These are phyloP conservation scores for Morinoia aosen DNA, from an alignment of 2,888 invertebrate genomes.

Conservation along the genomic window DNA sequence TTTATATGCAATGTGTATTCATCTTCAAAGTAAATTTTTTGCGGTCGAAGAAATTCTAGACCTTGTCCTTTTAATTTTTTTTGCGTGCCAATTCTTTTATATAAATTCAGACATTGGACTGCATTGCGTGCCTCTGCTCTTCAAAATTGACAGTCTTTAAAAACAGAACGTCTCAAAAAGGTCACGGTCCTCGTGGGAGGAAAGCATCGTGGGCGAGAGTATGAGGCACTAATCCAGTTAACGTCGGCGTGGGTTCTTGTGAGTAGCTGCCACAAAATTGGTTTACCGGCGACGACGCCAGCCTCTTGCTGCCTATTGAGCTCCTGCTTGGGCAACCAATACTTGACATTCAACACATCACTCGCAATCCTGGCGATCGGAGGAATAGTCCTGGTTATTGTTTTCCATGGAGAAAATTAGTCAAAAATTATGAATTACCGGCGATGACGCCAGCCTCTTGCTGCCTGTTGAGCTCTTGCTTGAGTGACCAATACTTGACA, in stretches of 20 bases:
- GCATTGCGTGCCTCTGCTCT: background rate
- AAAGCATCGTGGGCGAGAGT: background rate
- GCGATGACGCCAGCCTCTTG: too few relatives aligned
- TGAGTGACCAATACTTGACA: too few relatives aligned
- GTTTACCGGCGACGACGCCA: background rate
- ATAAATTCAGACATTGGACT: background rate
- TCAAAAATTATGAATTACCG: too few relatives aligned
- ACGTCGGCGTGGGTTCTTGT: background rate
- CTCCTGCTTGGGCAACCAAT: background rate
- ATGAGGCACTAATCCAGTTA: background rate
- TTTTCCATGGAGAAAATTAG: too few relatives aligned
- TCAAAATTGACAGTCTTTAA: background rate
- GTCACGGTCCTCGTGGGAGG: background rate
- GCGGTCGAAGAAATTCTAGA: background rate
- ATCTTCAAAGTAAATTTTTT: background rate
- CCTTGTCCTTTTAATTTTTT: background rate
- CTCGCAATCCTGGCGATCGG: too few relatives aligned
- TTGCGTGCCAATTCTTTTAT: background rate
- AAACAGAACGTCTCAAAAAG: background rate
- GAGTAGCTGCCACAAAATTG: background rate
- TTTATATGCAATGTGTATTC: too few relatives aligned
- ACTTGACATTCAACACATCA: too few relatives aligned
- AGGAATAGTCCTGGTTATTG: too few relatives aligned
- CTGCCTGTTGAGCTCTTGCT: too few relatives aligned
- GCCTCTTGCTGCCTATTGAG: background rate